Evolutionary conservation across 2,888 invertebrate species (phyloP), one percentile per base, ranked within the genome.

Genomic region (Caenorhabditis imperialis): DNA sequence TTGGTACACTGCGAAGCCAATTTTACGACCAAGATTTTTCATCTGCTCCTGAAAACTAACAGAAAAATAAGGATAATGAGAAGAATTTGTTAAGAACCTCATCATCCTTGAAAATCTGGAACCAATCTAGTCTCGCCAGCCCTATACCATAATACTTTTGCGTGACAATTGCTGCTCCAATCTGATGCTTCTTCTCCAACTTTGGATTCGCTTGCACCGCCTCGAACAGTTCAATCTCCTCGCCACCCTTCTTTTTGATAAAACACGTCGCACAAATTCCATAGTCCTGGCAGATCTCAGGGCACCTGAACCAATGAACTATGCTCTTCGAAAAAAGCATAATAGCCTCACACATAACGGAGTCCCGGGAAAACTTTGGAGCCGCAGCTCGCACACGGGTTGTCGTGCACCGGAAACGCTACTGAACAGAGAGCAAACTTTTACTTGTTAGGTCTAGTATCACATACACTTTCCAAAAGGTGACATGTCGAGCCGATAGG

Each of bases 181-280:
- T 67, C 27, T 72, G 72, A 62, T 76, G 50, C 30, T 63, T 71
- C 30, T 62, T 61, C 27, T 76, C 67, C 12, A 76, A 18, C 33
- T 62, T 57, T 16, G 76, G 67, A 47, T 65, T 65, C 8, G 75
- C 70, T 51, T 70, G 70, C 18, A 70, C 70, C 35, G 75, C 75
- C 27, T 76, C 76, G 18, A 76, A 76, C 3, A 70, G 33, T 42
- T 67, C 71, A 22, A 72, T 72, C 47, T 76, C 72, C n/a, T 67
- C 67, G 6, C 23, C 50, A 51, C 70, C 76, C 25, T 72, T 65
- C 37, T 72, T 76, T 12, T 72, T 76, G 30, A 75, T 75, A 18
- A 75, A 75, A 50, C 75, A 75, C 8, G 75, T 75, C 3, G 75
- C 75, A 45, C 75, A 75, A 2, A 75, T 75, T 27, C 75, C 75